phyloP scores from a whole-genome alignment of 2,113 vertebrate species.

The Sander lucioperca region DNA sequence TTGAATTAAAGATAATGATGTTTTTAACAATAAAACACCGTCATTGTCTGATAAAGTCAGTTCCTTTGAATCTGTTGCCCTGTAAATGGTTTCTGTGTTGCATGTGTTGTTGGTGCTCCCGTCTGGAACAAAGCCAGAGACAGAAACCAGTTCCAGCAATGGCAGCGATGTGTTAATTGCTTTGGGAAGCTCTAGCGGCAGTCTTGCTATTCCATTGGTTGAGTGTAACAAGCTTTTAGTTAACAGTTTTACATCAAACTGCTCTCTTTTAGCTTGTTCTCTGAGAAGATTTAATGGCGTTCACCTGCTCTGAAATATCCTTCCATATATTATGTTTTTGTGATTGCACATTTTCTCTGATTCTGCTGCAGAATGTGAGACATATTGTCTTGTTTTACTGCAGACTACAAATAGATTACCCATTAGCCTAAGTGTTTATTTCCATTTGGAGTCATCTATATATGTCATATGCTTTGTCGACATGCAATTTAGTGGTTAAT shows the following conservation, averaged over 20 bases:
- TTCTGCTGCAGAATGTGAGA: not conserved
- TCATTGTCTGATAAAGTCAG: not conserved
- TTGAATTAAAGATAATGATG: not conserved
- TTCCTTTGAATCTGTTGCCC: not conserved
- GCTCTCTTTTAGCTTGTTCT: slow-evolving; percentile 24
- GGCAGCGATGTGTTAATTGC: slow-evolving; percentile 52
- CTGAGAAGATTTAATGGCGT: slow-evolving; percentile 16
- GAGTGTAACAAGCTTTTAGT: slow-evolving; percentile 35
- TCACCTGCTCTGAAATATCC: slow-evolving; percentile 39
- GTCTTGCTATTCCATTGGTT: slow-evolving; percentile 19
- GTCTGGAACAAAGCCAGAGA: slow-evolving; percentile 24
- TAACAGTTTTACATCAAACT: slow-evolving; percentile 23
- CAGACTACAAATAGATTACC: not conserved
- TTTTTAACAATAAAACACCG: not conserved
- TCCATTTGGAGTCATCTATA: too few species aligned
- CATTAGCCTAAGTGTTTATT: not conserved
- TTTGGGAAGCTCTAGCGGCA: slow-evolving; percentile 32
- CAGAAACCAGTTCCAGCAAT: slow-evolving; percentile 5
- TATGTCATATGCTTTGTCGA: not conserved
- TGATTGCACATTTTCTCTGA: too few species aligned
- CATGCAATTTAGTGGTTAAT: not conserved
- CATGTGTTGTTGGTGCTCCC: not conserved
- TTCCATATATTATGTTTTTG: slow-evolving; percentile 7
- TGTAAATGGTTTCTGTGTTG: not conserved
- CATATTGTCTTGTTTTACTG: not conserved